These are phyloP conservation scores for Hipposideros armiger DNA, from an alignment of 2,113 vertebrate genomes.

Conservation along the genomic window DNA sequence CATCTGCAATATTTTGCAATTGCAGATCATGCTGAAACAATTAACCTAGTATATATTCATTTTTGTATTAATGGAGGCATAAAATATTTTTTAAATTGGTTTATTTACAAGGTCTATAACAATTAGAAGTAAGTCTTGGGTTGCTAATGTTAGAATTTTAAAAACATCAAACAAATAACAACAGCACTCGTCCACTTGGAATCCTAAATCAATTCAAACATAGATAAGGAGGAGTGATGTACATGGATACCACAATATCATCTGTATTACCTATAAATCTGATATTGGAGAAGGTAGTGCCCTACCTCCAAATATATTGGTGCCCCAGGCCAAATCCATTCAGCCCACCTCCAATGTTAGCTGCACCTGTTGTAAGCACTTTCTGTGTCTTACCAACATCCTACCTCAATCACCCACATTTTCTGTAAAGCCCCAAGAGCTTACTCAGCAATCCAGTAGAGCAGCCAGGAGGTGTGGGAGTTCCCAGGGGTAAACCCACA, in stretches of 20 bases:
- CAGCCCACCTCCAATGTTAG: background rate
- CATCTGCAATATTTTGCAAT: background rate
- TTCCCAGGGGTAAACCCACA: background rate
- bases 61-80: background rate
- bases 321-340: background rate
- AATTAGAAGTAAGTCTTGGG: constrained; percentile 3
- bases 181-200: background rate
- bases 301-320: background rate
- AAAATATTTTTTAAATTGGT: background rate
- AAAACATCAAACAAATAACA: background rate
- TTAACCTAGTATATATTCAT: background rate
- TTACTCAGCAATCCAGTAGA: background rate
- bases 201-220: background rate
- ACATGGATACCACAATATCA: background rate
- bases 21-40: background rate
- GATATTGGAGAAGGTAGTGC: background rate
- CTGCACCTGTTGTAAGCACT: background rate
- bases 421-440: background rate
- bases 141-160: constrained; percentile 29
- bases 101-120: background rate
- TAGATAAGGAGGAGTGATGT: background rate
- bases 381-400: background rate
- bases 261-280: background rate
- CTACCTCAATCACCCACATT: background rate
- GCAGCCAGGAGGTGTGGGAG: background rate